Evolutionary conservation across 2,888 invertebrate species (phyloP).

Genomic region (Chloromyia formosa): DNA sequence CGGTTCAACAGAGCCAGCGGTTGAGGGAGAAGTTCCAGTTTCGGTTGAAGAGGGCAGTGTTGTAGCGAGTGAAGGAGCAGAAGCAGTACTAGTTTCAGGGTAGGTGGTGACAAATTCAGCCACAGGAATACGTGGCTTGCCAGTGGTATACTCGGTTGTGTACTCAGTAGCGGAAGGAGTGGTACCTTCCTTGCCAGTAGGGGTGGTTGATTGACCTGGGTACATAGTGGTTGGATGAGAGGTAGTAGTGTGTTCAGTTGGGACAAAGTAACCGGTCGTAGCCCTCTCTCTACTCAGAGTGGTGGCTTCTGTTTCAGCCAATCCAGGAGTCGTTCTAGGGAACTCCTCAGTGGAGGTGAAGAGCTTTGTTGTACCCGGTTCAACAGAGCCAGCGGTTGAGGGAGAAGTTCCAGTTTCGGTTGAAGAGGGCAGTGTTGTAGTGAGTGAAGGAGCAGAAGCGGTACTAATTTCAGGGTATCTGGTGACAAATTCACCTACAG

Average conservation of each 20-base stretch:
- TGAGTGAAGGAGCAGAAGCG: not conserved
- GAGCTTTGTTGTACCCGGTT: not conserved
- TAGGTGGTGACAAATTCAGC: not conserved
- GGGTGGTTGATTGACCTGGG: not conserved
- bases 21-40: no score
- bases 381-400: not conserved
- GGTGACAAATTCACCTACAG: no score
- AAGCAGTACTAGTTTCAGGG: not conserved
- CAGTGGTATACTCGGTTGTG: not conserved
- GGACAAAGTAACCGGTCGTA: not conserved
- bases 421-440: not conserved
- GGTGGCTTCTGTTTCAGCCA: no score
- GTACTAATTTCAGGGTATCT: not conserved
- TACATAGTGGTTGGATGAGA: not conserved
- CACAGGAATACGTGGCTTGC: not conserved
- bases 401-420: not conserved
- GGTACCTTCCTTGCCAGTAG: not conserved
- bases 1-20: no score
- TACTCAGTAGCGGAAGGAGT: not conserved
- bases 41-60: not conserved
- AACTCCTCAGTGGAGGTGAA: not conserved
- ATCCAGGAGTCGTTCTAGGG: no score
- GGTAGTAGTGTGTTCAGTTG: not conserved
- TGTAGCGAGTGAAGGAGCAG: not conserved
- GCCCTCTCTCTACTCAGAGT: not conserved